phyloP scores from a whole-genome alignment of 1,140 invertebrate genomes.

The Magallana gigas region DNA sequence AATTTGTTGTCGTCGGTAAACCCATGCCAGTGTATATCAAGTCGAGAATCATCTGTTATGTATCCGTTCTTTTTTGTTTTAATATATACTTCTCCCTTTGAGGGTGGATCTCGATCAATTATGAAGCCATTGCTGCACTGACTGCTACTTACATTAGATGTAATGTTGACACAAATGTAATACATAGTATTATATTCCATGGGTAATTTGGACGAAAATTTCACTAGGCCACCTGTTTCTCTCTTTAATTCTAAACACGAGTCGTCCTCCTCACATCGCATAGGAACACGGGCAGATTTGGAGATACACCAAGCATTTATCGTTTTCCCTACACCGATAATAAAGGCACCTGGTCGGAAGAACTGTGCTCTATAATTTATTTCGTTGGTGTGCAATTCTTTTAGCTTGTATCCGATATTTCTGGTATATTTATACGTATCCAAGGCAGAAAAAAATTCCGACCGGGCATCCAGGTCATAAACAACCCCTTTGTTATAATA shows the following conservation, averaged over 20 bases:
- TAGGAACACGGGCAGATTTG: background rate
- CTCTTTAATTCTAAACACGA: background rate
- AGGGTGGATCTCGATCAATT: background rate
- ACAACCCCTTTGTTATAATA: background rate
- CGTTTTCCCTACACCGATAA: background rate
- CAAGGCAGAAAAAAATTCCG: background rate
- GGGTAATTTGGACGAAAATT: background rate
- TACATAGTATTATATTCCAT: background rate
- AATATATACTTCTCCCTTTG: background rate
- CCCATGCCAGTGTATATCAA: conserved; percentile 31
- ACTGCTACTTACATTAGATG: background rate
- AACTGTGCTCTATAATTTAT: background rate
- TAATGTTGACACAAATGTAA: background rate
- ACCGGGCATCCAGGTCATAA: conserved; percentile 8
- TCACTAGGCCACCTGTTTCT: background rate
- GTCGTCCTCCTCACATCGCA: background rate
- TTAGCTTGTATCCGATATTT: background rate
- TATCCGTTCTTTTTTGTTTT: background rate
- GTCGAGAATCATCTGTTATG: background rate
- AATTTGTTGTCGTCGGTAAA: conserved; percentile 17
- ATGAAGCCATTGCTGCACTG: conserved; percentile 11
- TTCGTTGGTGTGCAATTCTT: background rate
- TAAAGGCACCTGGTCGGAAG: background rate
- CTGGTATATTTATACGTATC: background rate
- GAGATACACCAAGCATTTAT: background rate